phyloP scores from a whole-genome alignment of 1,140 invertebrate species.

The Arion vulgaris region DNA sequence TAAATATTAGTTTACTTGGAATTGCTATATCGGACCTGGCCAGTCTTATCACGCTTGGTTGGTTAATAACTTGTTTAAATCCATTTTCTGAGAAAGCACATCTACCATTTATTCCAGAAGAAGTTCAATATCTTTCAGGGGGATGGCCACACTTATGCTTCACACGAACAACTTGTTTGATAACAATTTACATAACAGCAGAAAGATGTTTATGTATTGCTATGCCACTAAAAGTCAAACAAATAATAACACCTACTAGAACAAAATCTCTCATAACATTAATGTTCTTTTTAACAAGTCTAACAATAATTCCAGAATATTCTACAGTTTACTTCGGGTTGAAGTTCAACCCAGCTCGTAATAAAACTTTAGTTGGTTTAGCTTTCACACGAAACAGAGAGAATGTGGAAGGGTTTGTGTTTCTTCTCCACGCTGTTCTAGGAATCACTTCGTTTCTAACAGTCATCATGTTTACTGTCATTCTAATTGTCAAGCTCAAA shows the following conservation, averaged over 20 bases:
- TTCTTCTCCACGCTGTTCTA: neutral
- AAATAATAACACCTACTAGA: neutral
- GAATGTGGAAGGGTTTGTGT: neutral
- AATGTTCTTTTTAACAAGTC: neutral
- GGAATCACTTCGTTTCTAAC: neutral
- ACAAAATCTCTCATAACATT: neutral
- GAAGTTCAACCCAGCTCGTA: neutral
- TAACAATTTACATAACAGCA: slow-evolving; percentile 1
- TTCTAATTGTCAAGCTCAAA: slow-evolving; percentile 7
- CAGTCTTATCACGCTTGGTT: neutral
- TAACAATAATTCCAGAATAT: neutral
- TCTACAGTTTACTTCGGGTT: neutral
- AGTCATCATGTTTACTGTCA: neutral
- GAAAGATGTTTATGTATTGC: slow-evolving; percentile 18
- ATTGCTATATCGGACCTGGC: slow-evolving; percentile 9
- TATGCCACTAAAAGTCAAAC: neutral
- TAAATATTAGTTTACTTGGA: slow-evolving; percentile 19
- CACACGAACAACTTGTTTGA: neutral
- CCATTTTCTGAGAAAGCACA: neutral
- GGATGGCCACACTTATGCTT: neutral
- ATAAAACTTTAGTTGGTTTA: neutral
- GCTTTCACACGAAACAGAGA: neutral
- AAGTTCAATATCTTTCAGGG: neutral
- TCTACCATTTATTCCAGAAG: neutral
- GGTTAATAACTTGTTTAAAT: neutral